Base-by-base conservation (phyloP, 2,113 vertebrate genomes). In the Aphyosemion australe region DNA sequence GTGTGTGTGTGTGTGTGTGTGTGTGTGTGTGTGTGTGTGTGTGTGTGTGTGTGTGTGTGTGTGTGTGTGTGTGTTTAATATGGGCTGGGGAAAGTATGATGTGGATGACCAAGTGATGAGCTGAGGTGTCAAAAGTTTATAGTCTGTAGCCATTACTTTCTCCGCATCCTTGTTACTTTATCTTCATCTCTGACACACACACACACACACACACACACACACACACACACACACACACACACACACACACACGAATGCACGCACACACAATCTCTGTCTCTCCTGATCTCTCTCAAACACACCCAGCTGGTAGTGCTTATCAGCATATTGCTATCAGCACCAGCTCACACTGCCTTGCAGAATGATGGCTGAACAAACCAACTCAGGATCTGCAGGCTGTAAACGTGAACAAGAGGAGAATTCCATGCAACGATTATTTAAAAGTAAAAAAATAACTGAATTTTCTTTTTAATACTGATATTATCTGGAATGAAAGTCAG, bases 31-130 rank as follows among this genome's bases (percentile, higher is more conserved):
- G 64, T 66, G 21, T 26, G 21, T 26, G 21, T 26, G 21, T 26
- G 21, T 26, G 21, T 4, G 21, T 26, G 21, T 26, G 21, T 26
- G 21, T 26, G 21, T 26, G 26, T 26, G 62, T 52, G 45, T 79
- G 74, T 81, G 72, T 80, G 72, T 69, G 76, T 65, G 56, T 67
- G 73, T 84, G 83, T 84, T 87, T 83, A 87, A 84, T 67, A 51
- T 64, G 43, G 59, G 37, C 65, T 4, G 13, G 56, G 53, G 57
- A 80, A 82, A 66, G 39, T 67, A 85, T n/a, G 80, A 81, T 81
- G 72, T 78, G 79, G 72, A 79, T 78, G 80, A 86, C 69, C 65
- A 77, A 67, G 71, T 68, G 84, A 87, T 87, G 84, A 83, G 82
- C 69, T 70, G 63, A 83, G 52, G 78, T 89, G 87, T 89, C 84